A percentile compares a stretch with the other conserved stretches of the same genome.
phyloP scores from a whole-genome alignment of 2,888 invertebrate species.

The Folsomia manolachei region DNA sequence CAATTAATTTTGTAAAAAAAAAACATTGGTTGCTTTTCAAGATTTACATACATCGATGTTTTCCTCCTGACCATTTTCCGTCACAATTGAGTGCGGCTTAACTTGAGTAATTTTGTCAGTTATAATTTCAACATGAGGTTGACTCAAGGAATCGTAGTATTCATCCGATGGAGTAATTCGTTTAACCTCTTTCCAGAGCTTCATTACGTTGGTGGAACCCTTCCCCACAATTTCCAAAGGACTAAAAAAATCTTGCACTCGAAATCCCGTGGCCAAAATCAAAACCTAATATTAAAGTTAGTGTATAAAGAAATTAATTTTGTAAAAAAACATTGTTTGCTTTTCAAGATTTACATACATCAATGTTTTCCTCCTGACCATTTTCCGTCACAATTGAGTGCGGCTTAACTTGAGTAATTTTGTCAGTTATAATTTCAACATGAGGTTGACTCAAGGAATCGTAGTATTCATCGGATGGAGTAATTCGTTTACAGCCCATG shows the following conservation, averaged over 20 bases:
- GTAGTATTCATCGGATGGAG: conserved; percentile 12
- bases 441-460: conserved; percentile 9
- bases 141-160: conserved; percentile 10
- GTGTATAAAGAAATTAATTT: too few species aligned
- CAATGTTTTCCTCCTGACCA: background rate
- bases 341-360: too few species aligned
- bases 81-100: background rate
- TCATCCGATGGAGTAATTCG: conserved; percentile 11
- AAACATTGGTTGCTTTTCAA: too few species aligned
- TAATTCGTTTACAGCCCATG: conserved; percentile 24
- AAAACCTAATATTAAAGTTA: too few species aligned
- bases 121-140: conserved; percentile 11
- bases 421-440: background rate
- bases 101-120: conserved; percentile 7
- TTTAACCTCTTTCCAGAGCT: conserved; percentile 13
- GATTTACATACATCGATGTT: conserved; percentile 22
- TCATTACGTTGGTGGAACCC: conserved; percentile 4
- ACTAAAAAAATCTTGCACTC: conserved; percentile 19
- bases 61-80: conserved; percentile 4
- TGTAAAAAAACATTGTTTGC: too few species aligned
- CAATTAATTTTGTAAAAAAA: too few species aligned
- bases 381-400: conserved; percentile 16
- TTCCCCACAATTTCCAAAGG: conserved; percentile 20
- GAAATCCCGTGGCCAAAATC: conserved; percentile 25
- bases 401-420: conserved; percentile 3